Percentiles rank a stretch among this genome's conserved stretches.
These are phyloP conservation scores for Xanthorhoe spadicearia DNA, from an alignment of 2,888 invertebrate genomes.

Conservation along the genomic window DNA sequence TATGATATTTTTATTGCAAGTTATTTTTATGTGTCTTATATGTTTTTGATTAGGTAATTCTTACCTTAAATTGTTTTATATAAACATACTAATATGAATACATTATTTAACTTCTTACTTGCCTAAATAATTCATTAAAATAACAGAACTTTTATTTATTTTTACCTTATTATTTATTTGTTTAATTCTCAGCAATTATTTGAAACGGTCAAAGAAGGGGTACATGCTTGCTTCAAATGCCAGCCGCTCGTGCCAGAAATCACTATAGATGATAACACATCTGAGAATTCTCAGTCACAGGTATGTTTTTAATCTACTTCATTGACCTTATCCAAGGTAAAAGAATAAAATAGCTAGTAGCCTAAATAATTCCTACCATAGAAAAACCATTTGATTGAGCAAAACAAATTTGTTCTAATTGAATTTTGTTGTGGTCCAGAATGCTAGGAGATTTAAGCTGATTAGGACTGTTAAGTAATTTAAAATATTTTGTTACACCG, in stretches of 20 bases:
- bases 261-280: slow-evolving; percentile 65
- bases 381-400: background rate
- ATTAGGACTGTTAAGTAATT: too few species aligned
- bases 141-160: background rate
- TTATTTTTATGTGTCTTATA: too few species aligned
- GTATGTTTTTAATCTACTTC: slow-evolving; percentile 16
- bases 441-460: too few species aligned
- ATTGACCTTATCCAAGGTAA: background rate
- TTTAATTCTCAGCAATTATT: slow-evolving; percentile 71
- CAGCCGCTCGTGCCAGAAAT: slow-evolving; percentile 81
- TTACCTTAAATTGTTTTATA: background rate
- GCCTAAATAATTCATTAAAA: background rate
- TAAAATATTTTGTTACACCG: background rate
- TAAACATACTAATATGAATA: background rate
- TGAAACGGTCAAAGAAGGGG: slow-evolving; percentile 76
- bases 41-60: background rate
- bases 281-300: slow-evolving; percentile 53
- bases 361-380: background rate
- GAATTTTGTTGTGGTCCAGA: too few species aligned
- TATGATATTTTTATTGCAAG: slow-evolving; percentile 4
- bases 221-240: slow-evolving; percentile 80
- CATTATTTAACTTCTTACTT: background rate
- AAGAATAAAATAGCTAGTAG: background rate
- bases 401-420: too few species aligned
- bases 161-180: background rate